phyloP scores from a whole-genome alignment of 2,113 vertebrate species.

The Numida meleagris region DNA sequence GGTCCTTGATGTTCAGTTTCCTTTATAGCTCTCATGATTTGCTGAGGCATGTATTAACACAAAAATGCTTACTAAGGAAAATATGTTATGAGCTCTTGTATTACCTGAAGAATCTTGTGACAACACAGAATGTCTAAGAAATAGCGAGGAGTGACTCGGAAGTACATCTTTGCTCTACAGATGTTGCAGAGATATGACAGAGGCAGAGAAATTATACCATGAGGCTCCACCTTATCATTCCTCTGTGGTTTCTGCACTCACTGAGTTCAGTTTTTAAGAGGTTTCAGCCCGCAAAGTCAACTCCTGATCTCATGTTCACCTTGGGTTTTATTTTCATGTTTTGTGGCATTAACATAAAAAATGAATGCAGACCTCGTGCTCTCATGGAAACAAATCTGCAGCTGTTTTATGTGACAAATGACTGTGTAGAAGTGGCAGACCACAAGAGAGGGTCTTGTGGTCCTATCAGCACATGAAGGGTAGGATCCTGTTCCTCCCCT shows the following conservation, averaged over 20 bases:
- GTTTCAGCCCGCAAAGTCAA: background rate
- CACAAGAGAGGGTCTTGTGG: background rate
- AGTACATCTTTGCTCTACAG: background rate
- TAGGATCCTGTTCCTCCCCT: background rate
- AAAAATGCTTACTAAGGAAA: background rate
- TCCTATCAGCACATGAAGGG: background rate
- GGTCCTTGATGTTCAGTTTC: accelerated
- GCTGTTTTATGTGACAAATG: background rate
- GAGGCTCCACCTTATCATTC: background rate
- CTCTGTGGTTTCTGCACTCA: background rate
- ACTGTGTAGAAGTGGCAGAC: background rate
- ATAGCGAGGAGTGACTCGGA: accelerated
- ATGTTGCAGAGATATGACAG: background rate
- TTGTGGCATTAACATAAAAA: background rate
- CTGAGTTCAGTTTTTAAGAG: accelerated
- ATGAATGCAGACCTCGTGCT: accelerated
- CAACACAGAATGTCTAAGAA: background rate
- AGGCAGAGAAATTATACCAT: background rate
- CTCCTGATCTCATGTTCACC: accelerated
- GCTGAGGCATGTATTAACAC: background rate
- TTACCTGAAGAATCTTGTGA: background rate
- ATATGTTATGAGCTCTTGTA: accelerated
- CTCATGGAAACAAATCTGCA: background rate
- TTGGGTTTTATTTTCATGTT: background rate
- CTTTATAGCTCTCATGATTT: background rate